Conservation (phyloP, 2,888 invertebrate genomes). For the Melinaea marsaeus region DNA sequence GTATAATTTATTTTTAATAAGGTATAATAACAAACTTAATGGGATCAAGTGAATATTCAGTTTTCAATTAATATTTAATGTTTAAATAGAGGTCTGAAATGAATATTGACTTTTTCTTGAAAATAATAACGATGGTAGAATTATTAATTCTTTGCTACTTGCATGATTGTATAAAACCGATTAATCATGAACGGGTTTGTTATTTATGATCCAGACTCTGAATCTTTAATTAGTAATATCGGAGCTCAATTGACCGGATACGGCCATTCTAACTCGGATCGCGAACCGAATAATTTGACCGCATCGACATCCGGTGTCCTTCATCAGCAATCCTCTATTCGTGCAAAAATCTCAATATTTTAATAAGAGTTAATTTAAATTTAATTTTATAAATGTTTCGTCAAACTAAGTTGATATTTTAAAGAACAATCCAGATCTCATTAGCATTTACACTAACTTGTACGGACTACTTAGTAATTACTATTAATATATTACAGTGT, state of each 20-base stretch:
- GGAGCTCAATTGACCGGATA: conserved; percentile 53
- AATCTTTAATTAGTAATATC: conserved; percentile 41
- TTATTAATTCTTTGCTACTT: conserved; percentile 10
- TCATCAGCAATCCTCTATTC: conserved; percentile 33
- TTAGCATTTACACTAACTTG: not conserved
- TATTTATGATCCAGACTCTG: conserved; percentile 22
- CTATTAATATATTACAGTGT: not conserved
- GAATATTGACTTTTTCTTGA: no score
- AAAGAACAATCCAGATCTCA: not conserved
- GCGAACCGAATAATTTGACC: conserved; percentile 66
- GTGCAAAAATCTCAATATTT: conserved; percentile 28
- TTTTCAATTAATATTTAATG: no score
- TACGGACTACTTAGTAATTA: no score
- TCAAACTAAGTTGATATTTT: not conserved
- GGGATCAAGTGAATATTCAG: no score
- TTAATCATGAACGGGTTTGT: conserved; percentile 19
- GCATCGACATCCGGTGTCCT: conserved; percentile 63
- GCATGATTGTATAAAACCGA: not conserved
- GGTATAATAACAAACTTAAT: no score
- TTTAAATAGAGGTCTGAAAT: no score
- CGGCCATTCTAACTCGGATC: conserved; percentile 62
- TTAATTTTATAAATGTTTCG: not conserved
- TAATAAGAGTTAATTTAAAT: conserved; percentile 6
- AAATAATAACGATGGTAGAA: not conserved
- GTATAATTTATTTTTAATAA: no score